A percentile compares a stretch with the other conserved stretches of the same genome.
These are phyloP conservation scores for Drosophila cardini DNA, from an alignment of 1,140 invertebrate species.

Conservation along the genomic window DNA sequence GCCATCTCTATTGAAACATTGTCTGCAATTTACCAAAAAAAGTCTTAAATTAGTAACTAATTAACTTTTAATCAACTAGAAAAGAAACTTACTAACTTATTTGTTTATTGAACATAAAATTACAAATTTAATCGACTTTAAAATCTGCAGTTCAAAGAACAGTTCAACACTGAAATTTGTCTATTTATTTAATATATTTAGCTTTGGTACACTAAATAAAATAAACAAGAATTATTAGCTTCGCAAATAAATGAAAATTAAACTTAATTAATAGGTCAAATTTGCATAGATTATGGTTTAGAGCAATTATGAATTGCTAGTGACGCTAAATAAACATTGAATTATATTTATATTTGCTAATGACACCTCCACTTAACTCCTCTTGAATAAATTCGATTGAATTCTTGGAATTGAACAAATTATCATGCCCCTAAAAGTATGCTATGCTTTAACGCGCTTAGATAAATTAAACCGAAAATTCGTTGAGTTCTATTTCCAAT, in stretches of 20 bases:
- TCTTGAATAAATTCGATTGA: too few relatives aligned
- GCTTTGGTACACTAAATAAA: background rate
- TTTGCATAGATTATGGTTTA: background rate
- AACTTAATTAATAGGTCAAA: background rate
- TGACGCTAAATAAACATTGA: background rate
- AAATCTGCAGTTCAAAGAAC: too few relatives aligned
- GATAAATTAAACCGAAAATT: conserved; percentile 14
- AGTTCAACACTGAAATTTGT: background rate
- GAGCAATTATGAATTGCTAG: background rate
- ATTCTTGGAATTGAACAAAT: conserved; percentile 2
- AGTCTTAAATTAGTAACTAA: conserved; percentile 1
- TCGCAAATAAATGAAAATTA: background rate
- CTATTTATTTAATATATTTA: background rate
- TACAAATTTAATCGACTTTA: too few relatives aligned
- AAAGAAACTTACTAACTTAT: too few relatives aligned
- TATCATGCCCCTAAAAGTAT: conserved; percentile 11
- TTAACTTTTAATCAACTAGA: background rate
- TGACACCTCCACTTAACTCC: background rate
- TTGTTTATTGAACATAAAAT: background rate
- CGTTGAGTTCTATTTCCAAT: conserved; percentile 9
- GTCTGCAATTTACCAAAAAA: conserved; percentile 61
- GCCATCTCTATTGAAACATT: conserved; percentile 85
- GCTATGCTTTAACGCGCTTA: conserved; percentile 33
- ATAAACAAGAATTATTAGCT: background rate
- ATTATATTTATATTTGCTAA: background rate